Base-by-base conservation (phyloP, 2,888 invertebrate genomes). In the Aleiodes testaceus region DNA sequence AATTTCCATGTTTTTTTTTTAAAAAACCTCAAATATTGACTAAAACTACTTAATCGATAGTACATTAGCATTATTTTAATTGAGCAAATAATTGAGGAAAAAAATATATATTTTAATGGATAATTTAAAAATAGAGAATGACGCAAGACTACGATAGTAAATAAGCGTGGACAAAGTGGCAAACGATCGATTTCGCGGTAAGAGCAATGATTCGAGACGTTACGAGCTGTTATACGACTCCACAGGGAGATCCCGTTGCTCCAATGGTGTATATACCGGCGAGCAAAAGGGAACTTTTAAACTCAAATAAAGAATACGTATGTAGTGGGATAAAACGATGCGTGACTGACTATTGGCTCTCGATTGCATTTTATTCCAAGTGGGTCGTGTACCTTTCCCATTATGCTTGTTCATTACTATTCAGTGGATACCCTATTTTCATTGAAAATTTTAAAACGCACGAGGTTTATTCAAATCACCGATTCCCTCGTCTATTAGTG, bases 181-280 rank as follows among this genome's bases (percentile, higher is more conserved):
- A 36, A 69, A 61, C 63, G 49, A 53, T 66, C 53, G 50, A 61
- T 59, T 69, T 61, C 36, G 50, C 49, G 61, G 61, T 61, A 59
- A 69, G 20, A 69, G 61, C 50, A 63, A 69, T 69, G 69, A 61
- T 63, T 68, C 61, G 69, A 18, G 50, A 69, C 69, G 36, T 69
- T 69, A 69, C 50, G 63, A 49, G 59, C 47, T 68, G 59, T 20
- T 55, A 53, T 53, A 53, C 59, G 59, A 59, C 59, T 59, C 59
- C 59, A 59, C 59, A 59, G 36, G 59, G 59, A 59, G 59, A 59
- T 59, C 36, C 59, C 59, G 59, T 59, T 59, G 59, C 59, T 59
- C 36, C 36, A 59, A 36, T 59, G 14, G 16, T 42, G 36, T 59
- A 59, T 18, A 11, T 18, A 20, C 6, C 18, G 36, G 36, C 36